Conservation (phyloP, 2,888 invertebrate species). For the Pediacus dermestoides region DNA sequence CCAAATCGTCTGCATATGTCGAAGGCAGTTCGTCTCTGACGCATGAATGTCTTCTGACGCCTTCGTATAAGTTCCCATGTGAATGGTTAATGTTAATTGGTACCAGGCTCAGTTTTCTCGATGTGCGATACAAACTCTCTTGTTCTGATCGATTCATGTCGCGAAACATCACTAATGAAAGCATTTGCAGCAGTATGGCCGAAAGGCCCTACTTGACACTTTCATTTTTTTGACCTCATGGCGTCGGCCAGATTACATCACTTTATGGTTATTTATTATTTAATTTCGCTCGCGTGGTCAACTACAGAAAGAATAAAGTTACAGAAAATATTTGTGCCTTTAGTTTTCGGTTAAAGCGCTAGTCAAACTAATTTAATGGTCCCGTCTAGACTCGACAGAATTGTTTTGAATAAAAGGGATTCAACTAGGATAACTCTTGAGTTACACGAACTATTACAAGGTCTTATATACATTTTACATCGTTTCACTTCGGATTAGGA, state of each 20-base stretch:
- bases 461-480: no score
- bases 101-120: conserved; percentile 55
- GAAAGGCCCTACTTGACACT: conserved; percentile 20
- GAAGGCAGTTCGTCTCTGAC: conserved; percentile 10
- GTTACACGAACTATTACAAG: no score
- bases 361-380: no score
- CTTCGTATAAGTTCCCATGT: conserved; percentile 27
- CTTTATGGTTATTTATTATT: no score
- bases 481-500: no score
- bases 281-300: no score
- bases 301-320: no score
- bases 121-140: conserved; percentile 60
- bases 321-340: no score
- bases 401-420: no score
- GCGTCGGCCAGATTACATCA: not conserved
- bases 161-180: conserved; percentile 50
- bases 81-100: conserved; percentile 36
- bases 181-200: conserved; percentile 43
- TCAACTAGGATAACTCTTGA: no score
- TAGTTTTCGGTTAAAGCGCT: no score
- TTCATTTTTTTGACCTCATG: conserved; percentile 14
- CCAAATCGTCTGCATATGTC: conserved; percentile 51
- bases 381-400: no score
- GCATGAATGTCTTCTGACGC: conserved; percentile 16
- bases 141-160: conserved; percentile 64